Evolutionary conservation across 2,888 invertebrate genomes (phyloP), one percentile per base, ranked within the genome.

Genomic region (Ceratothoa steindachneri): DNA sequence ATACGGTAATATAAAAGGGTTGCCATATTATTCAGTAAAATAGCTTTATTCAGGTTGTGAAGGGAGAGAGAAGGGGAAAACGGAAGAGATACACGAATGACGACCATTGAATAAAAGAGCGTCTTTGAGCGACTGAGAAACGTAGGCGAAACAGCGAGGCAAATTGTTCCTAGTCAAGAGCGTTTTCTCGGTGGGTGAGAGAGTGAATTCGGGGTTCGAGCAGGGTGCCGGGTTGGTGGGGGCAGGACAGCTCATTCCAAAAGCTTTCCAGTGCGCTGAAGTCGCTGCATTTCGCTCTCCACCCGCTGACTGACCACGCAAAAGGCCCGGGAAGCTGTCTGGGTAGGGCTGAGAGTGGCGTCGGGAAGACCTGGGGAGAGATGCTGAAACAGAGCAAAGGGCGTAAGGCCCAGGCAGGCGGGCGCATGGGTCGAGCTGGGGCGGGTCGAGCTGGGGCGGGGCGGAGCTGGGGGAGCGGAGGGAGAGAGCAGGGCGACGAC

Each of bases 321-420:
- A 67, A 72, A 79, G 53, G 79, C 79, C 69, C 76, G 79, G 28
- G 76, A 65, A 60, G 72, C 79, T 31, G 79, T 76, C 68, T 79
- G 79, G 70, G 76, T 74, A 64, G 73, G 74, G 66, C 67, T 71
- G 71, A 79, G 76, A 68, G 76, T 76, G 71, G 74, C 76, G 73
- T 73, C 79, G 73, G 76, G 72, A 73, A 74, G 76, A 79, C 76
- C 79, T 73, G 76, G 76, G 76, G 71, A 76, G 67, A 79, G 64
- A 55, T 74, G 76, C 79, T 79, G 79, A 74, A 79, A 72, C 75
- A 73, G 72, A 79, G 74, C 69, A 71, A 74, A 76, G 71, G 69
- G 73, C 67, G 27, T 68, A 65, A 66, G 24, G 60, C 67, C 75
- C n/a, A n/a, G n/a, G 69, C 75, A 75, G 71, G 72, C 69, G 67